A percentile compares a stretch with the other conserved stretches of the same genome.
Conservation (phyloP, 2,888 invertebrate species). For the Eurois occulta region DNA sequence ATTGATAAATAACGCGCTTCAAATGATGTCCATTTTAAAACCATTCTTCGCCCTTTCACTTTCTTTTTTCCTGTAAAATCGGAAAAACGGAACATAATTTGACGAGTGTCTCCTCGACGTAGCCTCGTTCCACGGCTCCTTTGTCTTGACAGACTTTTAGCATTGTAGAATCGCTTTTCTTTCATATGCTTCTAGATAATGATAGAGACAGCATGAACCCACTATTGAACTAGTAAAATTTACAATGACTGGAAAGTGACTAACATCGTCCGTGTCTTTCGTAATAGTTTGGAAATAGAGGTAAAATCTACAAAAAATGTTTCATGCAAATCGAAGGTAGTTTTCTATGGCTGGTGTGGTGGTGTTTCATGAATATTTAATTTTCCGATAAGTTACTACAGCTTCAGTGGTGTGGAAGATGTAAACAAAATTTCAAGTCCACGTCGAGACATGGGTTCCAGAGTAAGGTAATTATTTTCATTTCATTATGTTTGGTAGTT, state of each 20-base stretch:
- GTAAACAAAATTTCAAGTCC: constrained; percentile 81
- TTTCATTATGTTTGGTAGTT: constrained; percentile 23
- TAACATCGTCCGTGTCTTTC: constrained; percentile 71
- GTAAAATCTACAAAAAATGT: constrained; percentile 75
- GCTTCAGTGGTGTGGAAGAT: constrained; percentile 75
- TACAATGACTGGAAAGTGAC: constrained; percentile 52
- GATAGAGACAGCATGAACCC: constrained; percentile 26
- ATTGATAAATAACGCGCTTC: too few species aligned
- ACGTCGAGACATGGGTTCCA: constrained; percentile 89
- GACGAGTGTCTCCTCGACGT: constrained; percentile 39
- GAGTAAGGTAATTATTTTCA: constrained; percentile 82
- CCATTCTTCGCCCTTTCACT: not conserved
- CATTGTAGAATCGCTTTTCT: constrained; percentile 5
- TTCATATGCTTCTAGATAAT: not conserved
- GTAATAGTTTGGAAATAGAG: constrained; percentile 74
- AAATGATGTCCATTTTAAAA: not conserved
- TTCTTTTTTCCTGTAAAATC: not conserved
- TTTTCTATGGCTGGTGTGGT: constrained; percentile 84
- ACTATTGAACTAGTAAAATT: constrained; percentile 29
- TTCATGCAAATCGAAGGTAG: constrained; percentile 70
- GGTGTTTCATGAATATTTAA: constrained; percentile 79
- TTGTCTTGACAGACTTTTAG: not conserved
- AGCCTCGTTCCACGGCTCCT: constrained; percentile 5
- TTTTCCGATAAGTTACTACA: constrained; percentile 67
- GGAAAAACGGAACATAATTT: constrained; percentile 31